Evolutionary conservation across 2,113 vertebrate species (phyloP), one percentile per base, ranked within the genome.

Genomic region (Numida meleagris): DNA sequence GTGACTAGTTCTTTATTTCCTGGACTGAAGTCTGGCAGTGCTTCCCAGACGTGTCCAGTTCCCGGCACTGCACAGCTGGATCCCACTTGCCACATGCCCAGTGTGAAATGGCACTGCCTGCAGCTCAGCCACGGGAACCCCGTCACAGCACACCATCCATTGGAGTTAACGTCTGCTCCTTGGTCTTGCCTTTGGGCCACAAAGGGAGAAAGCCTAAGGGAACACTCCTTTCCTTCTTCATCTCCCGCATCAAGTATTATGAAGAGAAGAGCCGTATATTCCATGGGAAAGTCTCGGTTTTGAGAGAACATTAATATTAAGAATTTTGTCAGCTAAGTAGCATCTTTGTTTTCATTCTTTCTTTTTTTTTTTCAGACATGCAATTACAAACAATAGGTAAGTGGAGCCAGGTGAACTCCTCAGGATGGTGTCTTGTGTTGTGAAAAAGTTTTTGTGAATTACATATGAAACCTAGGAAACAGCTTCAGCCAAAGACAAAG

Each of bases 11-110:
- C 57, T 51, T 86, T 91, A 67, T 93, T 97, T 94, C 75, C 85
- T 88, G 75, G 65, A 67, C 63, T 14, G 70, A 59, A 78, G 46
- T 75, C 82, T 96, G 88, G 75, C 93, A 82, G 94, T 88, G 38
- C 33, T 77, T 94, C 76, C 88, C 95, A 89, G 90, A 86, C 2
- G 34, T 25, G 33, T 77, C 65, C 83, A 68, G 74, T 96, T 96
- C 96, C 94, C 8, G 0, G 86, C 86, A 95, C 45, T 1, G 3
- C 86, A 21, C 83, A 72, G 90, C 61, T 38, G 92, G 92, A 84
- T 83, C 73, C 65, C n/a, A 7, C 88, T 92, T 75, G 46, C 86
- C 80, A 65, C 70, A 84, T 78, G 73, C 86, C 94, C 88, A 40
- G 29, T 36, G 43, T 25, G 92, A 90, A 93, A 76, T 24, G 65